phyloP scores from a whole-genome alignment of 1,140 invertebrate genomes.

The Sogatella furcifera region DNA sequence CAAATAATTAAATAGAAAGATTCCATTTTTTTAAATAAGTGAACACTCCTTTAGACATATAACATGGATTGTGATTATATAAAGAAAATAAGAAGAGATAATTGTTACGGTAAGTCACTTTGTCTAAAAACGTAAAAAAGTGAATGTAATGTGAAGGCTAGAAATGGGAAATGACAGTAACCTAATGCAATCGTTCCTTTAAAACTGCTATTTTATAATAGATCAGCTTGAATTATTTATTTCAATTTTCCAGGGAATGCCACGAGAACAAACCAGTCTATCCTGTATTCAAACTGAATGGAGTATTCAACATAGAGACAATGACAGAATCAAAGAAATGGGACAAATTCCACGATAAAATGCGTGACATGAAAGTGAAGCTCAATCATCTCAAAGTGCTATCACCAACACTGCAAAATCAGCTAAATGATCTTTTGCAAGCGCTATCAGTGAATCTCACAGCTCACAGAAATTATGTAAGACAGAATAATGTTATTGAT shows the following conservation, averaged over 20 bases:
- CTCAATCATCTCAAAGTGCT: conserved; percentile 38
- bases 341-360: conserved; percentile 40
- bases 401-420: conserved; percentile 42
- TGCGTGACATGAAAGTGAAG: conserved; percentile 37
- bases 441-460: conserved; percentile 55
- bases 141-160: too few relatives aligned
- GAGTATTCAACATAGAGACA: conserved; percentile 48
- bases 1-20: too few relatives aligned
- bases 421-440: conserved; percentile 50
- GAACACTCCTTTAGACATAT: too few relatives aligned
- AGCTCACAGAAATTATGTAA: conserved; percentile 37
- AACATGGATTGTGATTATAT: too few relatives aligned
- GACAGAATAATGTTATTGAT: too few relatives aligned
- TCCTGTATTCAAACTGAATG: conserved; percentile 55
- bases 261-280: conserved; percentile 54
- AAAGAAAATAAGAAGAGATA: too few relatives aligned
- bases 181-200: too few relatives aligned
- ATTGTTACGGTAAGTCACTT: too few relatives aligned
- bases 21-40: too few relatives aligned
- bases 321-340: conserved; percentile 47
- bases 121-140: too few relatives aligned
- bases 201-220: too few relatives aligned
- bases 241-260: conserved; percentile 43
- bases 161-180: too few relatives aligned
- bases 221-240: neutral